Evolutionary conservation across 2,113 vertebrate genomes (phyloP), one percentile per base, ranked within the genome.

Genomic region (Oryzias celebensis): DNA sequence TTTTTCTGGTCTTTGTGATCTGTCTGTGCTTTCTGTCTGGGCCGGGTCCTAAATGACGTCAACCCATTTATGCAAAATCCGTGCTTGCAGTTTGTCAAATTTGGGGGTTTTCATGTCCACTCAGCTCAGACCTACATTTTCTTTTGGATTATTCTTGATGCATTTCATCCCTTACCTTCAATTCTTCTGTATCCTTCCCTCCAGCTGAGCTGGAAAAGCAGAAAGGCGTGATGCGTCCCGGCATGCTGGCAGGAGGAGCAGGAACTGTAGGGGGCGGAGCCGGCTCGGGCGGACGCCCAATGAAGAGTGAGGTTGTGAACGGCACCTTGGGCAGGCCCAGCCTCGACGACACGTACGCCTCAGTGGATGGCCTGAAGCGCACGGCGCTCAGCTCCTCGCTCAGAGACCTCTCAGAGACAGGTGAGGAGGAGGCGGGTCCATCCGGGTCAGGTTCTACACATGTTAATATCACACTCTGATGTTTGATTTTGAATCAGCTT

Each of bases 171-270:
- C n/a, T 48, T 20, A 48, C 1, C 47, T 17, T 3, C 10, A 8
- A 2, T 36, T 36, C 36, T 36, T 12, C 36, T 36, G 36, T 36
- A 36, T 36, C 64, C 13, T 74, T 1, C 10, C n/a, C n/a, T 72
- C 23, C 91, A 96, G 95, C 95, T 12, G 95, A 96, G 74, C 85
- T 97, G 4, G 95, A 96, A 85, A 97, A 97, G 82, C 95, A 96
- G 91, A 96, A 96, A 82, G 95, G 95, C 15, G 91, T 94, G 75
- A 94, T 95, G 91, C 92, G 95, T 61, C 93, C 95, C 57, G 91
- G 91, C 1, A 65, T 91, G 59, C 66, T 94, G 56, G 91, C 87
- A 12, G 85, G 86, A 23, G 73, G 80, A 0, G 74, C 83, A 43
- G 84, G 82, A 53, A 28, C 58, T 1, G 54, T 82, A 8, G 90